A percentile compares a stretch with the other conserved stretches of the same genome.
These are phyloP conservation scores for Megalops atlanticus DNA, from an alignment of 2,113 vertebrate species.

Conservation along the genomic window DNA sequence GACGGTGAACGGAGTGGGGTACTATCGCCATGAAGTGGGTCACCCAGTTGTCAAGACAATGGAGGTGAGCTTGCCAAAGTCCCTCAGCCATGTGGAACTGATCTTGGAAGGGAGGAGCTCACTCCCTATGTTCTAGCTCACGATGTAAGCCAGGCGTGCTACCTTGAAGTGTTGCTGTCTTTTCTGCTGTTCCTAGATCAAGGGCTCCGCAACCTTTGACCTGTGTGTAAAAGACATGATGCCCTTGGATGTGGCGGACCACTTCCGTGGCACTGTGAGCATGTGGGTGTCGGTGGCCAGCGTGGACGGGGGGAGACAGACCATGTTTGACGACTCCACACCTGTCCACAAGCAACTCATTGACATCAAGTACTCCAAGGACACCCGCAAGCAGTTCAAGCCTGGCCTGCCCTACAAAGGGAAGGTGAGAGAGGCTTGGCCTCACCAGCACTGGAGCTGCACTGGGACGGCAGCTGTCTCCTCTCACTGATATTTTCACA, in stretches of 20 bases:
- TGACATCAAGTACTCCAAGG: conserved; percentile 86
- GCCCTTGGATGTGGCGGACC: conserved; percentile 84
- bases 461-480: too few relatives aligned
- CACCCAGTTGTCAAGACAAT: conserved; percentile 82
- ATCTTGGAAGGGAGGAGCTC: not conserved
- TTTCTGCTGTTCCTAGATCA: conserved; percentile 69
- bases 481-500: too few relatives aligned
- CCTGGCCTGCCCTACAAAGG: conserved; percentile 88
- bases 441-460: too few relatives aligned
- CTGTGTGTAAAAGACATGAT: conserved; percentile 93
- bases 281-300: conserved; percentile 85
- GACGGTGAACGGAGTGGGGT: conserved; percentile 90
- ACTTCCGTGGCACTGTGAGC: conserved; percentile 85
- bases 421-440: conserved; percentile 78
- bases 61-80: conserved; percentile 72
- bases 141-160: too few relatives aligned
- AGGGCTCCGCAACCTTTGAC: conserved; percentile 79
- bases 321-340: conserved; percentile 85
- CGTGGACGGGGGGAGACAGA: conserved; percentile 82
- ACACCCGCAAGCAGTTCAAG: conserved; percentile 92
- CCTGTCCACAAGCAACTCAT: conserved; percentile 90
- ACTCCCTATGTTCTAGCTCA: not conserved
- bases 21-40: conserved; percentile 89
- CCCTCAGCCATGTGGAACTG: not conserved
- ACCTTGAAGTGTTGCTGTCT: not conserved